Base-by-base conservation (phyloP, 2,888 invertebrate genomes). In the Aporophyla nigra region DNA sequence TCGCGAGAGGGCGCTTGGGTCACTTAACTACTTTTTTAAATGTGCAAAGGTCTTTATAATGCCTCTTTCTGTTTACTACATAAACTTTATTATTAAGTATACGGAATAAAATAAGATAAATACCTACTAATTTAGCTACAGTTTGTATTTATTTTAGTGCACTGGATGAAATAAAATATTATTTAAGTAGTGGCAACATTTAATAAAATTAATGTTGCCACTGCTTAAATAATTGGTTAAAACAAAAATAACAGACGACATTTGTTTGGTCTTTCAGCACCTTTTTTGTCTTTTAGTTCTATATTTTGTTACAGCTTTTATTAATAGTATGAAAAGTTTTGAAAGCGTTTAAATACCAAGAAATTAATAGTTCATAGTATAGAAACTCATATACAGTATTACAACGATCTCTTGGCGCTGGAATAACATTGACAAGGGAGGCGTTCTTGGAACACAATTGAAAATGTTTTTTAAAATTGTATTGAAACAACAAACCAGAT, bases 1-100 rank as follows among this genome's bases (percentile, higher is more conserved):
- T 89, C 96, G 91, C 93, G 87, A 96, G 96, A 90, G 93, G 96
- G 93, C 96, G 93, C 85, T 85, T 74, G 76, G 58, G 46, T 58
- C 76, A 73, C 53, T 68, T 40, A 53, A 56, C 33, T 63, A 61
- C 33, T 86, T 84, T 82, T 84, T 74, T 80, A 43, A n/a, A 43
- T 51, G 43, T n/a, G 86, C 83, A 82, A 74, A 65, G 82, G 76
- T 67, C 27, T 56, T 43, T 2, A 1, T 19, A 7, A n/a, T 71
- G 43, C 51, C 16, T 19, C 6, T 16, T 16, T 19, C 6, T 43
- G 10, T 33, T 19, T 10, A 24, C 12, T 9, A 19, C 16, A 5
- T 14, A 21, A 21, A 9, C 0, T 49, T 7, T 21, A n/a, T 3
- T n/a, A n/a, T 7, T 10, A 72, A 5, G 9, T 56, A 4, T 4